Conservation (phyloP, 2,797 vertebrate genomes). For the Psittacula derbiana region DNA sequence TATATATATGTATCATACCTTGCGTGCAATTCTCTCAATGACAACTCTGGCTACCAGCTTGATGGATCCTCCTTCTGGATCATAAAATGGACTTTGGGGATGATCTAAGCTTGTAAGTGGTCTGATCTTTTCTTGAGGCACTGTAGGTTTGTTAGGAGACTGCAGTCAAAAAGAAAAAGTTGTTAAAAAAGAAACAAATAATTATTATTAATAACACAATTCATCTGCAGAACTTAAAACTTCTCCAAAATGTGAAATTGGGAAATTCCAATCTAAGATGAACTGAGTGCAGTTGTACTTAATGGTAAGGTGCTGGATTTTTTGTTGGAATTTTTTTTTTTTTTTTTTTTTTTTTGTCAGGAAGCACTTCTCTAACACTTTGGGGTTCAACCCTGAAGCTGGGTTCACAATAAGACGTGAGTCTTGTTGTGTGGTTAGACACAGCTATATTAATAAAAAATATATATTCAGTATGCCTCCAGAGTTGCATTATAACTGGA, state of each 20-base stretch:
- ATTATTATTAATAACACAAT: background rate
- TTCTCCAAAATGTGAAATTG: background rate
- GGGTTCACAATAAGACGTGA: background rate
- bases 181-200: background rate
- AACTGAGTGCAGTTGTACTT: background rate
- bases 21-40: conserved; percentile 96
- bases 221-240: background rate
- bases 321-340: no score
- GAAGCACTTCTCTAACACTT: background rate
- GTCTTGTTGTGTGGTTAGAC: background rate
- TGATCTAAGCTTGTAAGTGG: conserved; percentile 97
- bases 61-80: conserved; percentile 96
- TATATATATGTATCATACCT: conserved; percentile 76
- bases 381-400: background rate
- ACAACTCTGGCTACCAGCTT: conserved; percentile 90
- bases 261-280: background rate
- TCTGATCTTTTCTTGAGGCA: conserved; percentile 93
- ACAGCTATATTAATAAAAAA: background rate
- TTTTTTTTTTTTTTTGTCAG: background rate
- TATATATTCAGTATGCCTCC: background rate
- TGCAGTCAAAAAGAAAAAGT: conserved; percentile 47
- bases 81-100: conserved; percentile 96
- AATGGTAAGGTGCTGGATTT: background rate
- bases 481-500: background rate
- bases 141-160: conserved; percentile 91